A percentile compares a stretch with the other conserved stretches of the same genome.
Evolutionary conservation across 2,888 invertebrate species (phyloP).

Genomic region (Lomographa bimaculata): DNA sequence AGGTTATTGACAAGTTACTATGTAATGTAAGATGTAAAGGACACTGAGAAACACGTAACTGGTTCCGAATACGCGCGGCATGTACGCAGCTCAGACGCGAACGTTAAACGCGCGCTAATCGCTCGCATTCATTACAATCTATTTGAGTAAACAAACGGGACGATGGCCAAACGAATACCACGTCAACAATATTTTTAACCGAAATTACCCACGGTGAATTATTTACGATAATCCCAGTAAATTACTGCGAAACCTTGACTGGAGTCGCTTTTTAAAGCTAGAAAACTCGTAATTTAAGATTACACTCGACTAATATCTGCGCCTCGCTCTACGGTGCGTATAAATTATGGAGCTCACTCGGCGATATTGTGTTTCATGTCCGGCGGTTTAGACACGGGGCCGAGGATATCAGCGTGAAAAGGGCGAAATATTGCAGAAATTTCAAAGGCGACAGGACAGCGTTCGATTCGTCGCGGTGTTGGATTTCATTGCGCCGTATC

Average conservation of each 20-base stretch:
- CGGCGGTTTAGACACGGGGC: slow-evolving; percentile 76
- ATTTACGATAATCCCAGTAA: neutral
- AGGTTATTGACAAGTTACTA: slow-evolving; percentile 2
- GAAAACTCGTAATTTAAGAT: slow-evolving; percentile 54
- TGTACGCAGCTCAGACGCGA: slow-evolving; percentile 23
- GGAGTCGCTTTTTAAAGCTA: slow-evolving; percentile 22
- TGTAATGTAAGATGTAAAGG: slow-evolving; percentile 36
- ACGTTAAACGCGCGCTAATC: slow-evolving; percentile 44
- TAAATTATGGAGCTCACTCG: slow-evolving; percentile 76
- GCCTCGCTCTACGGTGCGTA: slow-evolving; percentile 56
- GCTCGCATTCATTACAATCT: slow-evolving; percentile 68
- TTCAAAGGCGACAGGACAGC: slow-evolving; percentile 80
- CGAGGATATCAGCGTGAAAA: slow-evolving; percentile 80
- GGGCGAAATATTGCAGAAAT: slow-evolving; percentile 83
- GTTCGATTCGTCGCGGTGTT: slow-evolving; percentile 81
- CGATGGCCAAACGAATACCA: slow-evolving; percentile 47
- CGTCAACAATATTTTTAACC: slow-evolving; percentile 1
- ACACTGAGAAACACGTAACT: slow-evolving; percentile 63
- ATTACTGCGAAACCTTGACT: slow-evolving; percentile 14
- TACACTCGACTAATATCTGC: slow-evolving; percentile 62
- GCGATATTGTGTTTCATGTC: slow-evolving; percentile 82
- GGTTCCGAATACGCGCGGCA: slow-evolving; percentile 44
- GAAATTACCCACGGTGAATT: slow-evolving; percentile 9
- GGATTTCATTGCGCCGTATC: slow-evolving; percentile 79
- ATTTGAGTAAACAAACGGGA: slow-evolving; percentile 63